A percentile compares a stretch with the other conserved stretches of the same genome.
These are phyloP conservation scores for Pagrus major DNA, from an alignment of 2,113 vertebrate species.

Conservation along the genomic window DNA sequence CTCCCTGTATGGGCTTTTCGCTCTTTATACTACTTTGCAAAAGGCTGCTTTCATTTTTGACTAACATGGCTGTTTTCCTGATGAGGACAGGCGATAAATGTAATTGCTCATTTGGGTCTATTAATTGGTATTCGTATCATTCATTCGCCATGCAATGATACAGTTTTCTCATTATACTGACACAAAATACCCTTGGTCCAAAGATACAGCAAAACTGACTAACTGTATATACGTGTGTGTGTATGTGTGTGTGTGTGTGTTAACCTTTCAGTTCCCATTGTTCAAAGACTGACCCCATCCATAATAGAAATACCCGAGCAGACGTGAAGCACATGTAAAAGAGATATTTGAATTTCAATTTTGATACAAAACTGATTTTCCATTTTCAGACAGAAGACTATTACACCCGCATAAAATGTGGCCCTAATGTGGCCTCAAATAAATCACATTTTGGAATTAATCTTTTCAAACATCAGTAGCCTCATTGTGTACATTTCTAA, in stretches of 20 bases:
- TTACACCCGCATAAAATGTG: background rate
- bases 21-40: too few species aligned
- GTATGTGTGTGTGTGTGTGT: slow-evolving; percentile 7
- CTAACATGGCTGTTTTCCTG: too few species aligned
- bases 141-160: background rate
- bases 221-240: background rate
- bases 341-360: slow-evolving; percentile 26
- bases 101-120: background rate
- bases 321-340: slow-evolving; percentile 35
- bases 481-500: slow-evolving; percentile 3
- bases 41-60: too few species aligned
- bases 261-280: slow-evolving; percentile 50
- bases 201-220: background rate
- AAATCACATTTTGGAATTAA: background rate
- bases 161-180: background rate
- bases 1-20: too few species aligned
- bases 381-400: slow-evolving; percentile 1
- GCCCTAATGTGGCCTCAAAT: slow-evolving; percentile 6
- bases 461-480: slow-evolving; percentile 5
- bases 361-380: background rate
- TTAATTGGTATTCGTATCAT: background rate
- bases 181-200: background rate
- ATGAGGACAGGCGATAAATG: too few species aligned
- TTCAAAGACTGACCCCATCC: slow-evolving; percentile 46
- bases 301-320: slow-evolving; percentile 37